Evolutionary conservation across 2,888 invertebrate genomes (phyloP), one percentile per base, ranked within the genome.

Genomic region (Lycaena phlaeas): DNA sequence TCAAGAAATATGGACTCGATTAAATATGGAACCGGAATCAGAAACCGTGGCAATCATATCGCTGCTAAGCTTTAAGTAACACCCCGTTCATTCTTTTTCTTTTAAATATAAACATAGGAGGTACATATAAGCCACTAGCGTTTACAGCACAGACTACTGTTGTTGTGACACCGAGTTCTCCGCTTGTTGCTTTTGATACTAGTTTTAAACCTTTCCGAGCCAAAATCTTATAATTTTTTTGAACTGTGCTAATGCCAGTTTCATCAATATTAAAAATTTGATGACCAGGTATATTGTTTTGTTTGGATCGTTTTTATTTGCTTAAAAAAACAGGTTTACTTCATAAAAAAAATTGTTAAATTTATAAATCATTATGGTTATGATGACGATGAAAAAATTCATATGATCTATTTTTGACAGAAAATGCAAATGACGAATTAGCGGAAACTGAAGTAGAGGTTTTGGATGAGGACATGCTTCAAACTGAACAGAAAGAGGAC

Each of bases 301-400:
- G 2, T n/a, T 15, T 30, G 30, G 2, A 30, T 14, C 9, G 10
- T 9, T 30, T 15, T 15, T 30, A 30, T 6, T 30, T 30, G 15
- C n/a, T n/a, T n/a, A n/a, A n/a, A n/a, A n/a, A n/a, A n/a, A n/a
- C n/a, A n/a, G n/a, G n/a, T n/a, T n/a, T n/a, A n/a, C n/a, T n/a
- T n/a, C n/a, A n/a, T n/a, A n/a, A n/a, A n/a, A n/a, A n/a, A n/a
- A n/a, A n/a, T n/a, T n/a, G n/a, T n/a, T n/a, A n/a, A n/a, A n/a
- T n/a, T n/a, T n/a, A n/a, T n/a, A n/a, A n/a, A n/a, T n/a, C n/a
- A n/a, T n/a, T n/a, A n/a, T n/a, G n/a, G n/a, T n/a, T n/a, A n/a
- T n/a, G n/a, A 38, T 50, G 43, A 36, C 51, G 44, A 37, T 39
- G 43, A 43, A 46, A 44, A 48, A 45, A 49, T 45, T n/a, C n/a